These are phyloP conservation scores for Phrynocephalus versicolor DNA, from an alignment of 2,113 vertebrate genomes.

Conservation along the genomic window DNA sequence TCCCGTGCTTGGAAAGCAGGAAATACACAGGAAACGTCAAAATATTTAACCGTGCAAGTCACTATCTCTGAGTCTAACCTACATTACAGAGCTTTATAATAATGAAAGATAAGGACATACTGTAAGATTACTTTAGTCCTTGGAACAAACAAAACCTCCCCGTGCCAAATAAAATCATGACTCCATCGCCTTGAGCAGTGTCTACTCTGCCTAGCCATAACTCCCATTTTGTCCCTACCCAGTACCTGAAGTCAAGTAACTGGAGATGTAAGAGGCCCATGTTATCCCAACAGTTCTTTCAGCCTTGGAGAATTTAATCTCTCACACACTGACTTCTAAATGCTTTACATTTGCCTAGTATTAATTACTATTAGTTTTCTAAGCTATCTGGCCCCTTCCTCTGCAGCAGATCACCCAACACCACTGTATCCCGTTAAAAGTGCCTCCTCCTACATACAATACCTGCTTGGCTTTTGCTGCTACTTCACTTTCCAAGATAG, in stretches of 20 bases:
- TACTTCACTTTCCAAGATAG: no score
- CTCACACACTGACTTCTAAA: neutral
- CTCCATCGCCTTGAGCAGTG: no score
- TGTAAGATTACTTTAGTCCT: neutral
- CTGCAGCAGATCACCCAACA: no score
- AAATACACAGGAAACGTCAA: neutral
- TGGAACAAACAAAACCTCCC: neutral
- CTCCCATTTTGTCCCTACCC: neutral
- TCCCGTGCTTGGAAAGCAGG: neutral
- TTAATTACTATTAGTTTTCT: no score
- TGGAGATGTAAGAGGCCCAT: neutral
- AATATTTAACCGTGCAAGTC: neutral
- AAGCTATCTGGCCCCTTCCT: no score
- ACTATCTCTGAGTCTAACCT: neutral
- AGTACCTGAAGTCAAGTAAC: neutral
- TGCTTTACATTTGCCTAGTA: no score
- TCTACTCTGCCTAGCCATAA: neutral
- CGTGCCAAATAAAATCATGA: no score
- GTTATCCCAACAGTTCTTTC: neutral
- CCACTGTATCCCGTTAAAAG: no score
- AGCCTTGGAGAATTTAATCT: neutral
- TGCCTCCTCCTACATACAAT: no score
- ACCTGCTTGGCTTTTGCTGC: no score
- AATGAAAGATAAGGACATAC: neutral
- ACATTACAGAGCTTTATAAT: neutral